A percentile compares a stretch with the other conserved stretches of the same genome.
phyloP scores from a whole-genome alignment of 2,113 vertebrate species.

The Enhydra lutris region DNA sequence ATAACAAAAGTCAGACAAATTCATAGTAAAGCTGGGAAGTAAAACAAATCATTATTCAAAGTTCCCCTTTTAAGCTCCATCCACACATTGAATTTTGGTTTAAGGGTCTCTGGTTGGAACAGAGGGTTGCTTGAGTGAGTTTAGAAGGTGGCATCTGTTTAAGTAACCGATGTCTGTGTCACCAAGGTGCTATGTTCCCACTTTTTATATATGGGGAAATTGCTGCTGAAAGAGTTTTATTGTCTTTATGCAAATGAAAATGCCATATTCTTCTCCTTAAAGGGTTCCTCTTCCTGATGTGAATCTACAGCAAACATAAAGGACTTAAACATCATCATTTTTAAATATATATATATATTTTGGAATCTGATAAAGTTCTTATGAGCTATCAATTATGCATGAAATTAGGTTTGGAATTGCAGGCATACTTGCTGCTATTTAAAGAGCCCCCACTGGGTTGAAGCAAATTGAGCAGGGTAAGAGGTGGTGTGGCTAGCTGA shows the following conservation, averaged over 20 bases:
- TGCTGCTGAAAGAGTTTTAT: slow-evolving; percentile 84
- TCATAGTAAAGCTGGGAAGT: slow-evolving; percentile 40
- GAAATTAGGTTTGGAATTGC: slow-evolving; percentile 82
- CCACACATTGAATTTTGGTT: slow-evolving; percentile 76
- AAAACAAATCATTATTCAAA: slow-evolving; percentile 64
- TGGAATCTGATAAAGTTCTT: slow-evolving; percentile 77
- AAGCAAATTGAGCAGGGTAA: slow-evolving; percentile 77
- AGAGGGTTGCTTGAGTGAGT: slow-evolving; percentile 76
- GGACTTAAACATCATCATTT: slow-evolving; percentile 71
- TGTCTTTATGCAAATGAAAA: slow-evolving; percentile 87
- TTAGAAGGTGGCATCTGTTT: slow-evolving; percentile 83
- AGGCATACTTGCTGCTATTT: slow-evolving; percentile 76
- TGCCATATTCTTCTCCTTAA: slow-evolving; percentile 79
- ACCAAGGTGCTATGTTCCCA: slow-evolving; percentile 86
- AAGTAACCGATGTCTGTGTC: slow-evolving; percentile 86
- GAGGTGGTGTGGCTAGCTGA: slow-evolving; percentile 19
- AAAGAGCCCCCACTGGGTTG: slow-evolving; percentile 69
- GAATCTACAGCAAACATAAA: slow-evolving; percentile 82
- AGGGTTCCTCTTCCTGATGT: slow-evolving; percentile 77
- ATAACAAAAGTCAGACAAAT: slow-evolving; percentile 55
- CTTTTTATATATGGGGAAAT: slow-evolving; percentile 84
- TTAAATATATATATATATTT: neutral
- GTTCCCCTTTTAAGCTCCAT: slow-evolving; percentile 60
- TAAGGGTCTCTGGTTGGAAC: slow-evolving; percentile 74
- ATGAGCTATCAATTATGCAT: slow-evolving; percentile 80